Evolutionary conservation across 2,113 vertebrate genomes (phyloP).

Genomic region (Hippocampus comes): DNA sequence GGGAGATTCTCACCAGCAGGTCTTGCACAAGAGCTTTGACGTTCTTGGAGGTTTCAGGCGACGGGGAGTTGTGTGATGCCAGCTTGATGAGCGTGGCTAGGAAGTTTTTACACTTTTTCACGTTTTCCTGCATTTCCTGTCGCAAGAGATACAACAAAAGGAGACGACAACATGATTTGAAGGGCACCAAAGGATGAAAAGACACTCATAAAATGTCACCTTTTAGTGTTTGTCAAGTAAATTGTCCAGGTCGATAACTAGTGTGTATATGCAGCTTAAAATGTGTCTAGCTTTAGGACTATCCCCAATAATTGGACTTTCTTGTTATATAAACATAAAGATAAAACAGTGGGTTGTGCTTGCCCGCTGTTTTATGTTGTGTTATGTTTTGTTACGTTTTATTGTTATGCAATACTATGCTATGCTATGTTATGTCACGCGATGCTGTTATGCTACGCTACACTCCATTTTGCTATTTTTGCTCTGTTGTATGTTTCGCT

Average conservation of each 20-base stretch:
- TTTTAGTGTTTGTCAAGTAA: background rate
- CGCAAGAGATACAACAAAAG: slow-evolving; percentile 9
- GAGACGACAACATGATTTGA: background rate
- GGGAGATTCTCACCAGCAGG: slow-evolving; percentile 75
- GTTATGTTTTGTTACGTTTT: no score
- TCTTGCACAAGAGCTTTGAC: slow-evolving; percentile 87
- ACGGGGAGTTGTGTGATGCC: slow-evolving; percentile 84
- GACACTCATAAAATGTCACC: background rate
- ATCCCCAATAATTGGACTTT: no score
- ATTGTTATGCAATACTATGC: no score
- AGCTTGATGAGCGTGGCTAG: slow-evolving; percentile 85
- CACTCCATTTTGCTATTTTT: no score
- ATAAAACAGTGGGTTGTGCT: no score
- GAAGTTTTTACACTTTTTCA: slow-evolving; percentile 90
- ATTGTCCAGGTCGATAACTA: no score
- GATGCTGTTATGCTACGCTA: background rate
- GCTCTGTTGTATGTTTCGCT: no score
- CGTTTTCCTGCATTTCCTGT: slow-evolving; percentile 89
- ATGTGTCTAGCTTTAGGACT: no score
- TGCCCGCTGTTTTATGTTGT: no score
- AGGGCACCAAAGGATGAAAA: background rate
- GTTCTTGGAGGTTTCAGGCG: slow-evolving; percentile 82
- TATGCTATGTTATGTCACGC: background rate
- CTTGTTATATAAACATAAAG: no score
- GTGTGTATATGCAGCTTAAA: no score